These are phyloP conservation scores for Gadus chalcogrammus DNA, from an alignment of 2,113 vertebrate species.

Conservation along the genomic window DNA sequence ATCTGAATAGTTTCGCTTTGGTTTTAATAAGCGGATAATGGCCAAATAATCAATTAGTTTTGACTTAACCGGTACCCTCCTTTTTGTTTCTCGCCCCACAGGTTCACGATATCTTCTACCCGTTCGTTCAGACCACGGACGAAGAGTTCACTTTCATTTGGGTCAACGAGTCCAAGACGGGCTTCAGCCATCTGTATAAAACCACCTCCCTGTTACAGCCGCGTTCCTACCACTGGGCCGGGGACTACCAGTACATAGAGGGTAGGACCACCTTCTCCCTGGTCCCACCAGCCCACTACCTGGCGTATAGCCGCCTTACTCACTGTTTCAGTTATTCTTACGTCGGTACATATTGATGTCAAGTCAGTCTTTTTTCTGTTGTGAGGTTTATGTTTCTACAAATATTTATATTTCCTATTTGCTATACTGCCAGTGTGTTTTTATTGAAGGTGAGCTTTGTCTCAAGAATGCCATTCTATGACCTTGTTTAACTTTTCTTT, in stretches of 20 bases:
- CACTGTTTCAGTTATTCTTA: not conserved
- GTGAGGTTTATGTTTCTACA: too few species aligned
- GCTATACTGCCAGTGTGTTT: too few species aligned
- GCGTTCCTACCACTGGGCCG: slow-evolving; percentile 78
- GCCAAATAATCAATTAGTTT: not conserved
- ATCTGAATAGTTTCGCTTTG: too few species aligned
- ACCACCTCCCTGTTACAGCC: slow-evolving; percentile 80
- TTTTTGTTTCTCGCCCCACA: slow-evolving; percentile 43
- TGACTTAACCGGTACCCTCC: not conserved
- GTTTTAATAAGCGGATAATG: not conserved
- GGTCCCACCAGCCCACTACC: not conserved
- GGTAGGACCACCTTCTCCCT: slow-evolving; percentile 64
- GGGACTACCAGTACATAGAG: slow-evolving; percentile 74
- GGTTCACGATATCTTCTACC: slow-evolving; percentile 97
- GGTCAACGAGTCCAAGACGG: slow-evolving; percentile 89
- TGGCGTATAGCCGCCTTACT: not conserved
- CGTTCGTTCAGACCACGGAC: slow-evolving; percentile 84
- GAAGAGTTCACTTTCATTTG: slow-evolving; percentile 90
- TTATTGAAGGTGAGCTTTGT: too few species aligned
- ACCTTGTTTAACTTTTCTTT: too few species aligned
- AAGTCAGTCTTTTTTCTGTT: too few species aligned
- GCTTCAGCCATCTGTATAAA: slow-evolving; percentile 93
- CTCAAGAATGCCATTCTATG: too few species aligned
- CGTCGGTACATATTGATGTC: too few species aligned
- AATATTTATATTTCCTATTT: too few species aligned